phyloP scores from a whole-genome alignment of 2,888 invertebrate genomes.

The Zonitis immaculata region DNA sequence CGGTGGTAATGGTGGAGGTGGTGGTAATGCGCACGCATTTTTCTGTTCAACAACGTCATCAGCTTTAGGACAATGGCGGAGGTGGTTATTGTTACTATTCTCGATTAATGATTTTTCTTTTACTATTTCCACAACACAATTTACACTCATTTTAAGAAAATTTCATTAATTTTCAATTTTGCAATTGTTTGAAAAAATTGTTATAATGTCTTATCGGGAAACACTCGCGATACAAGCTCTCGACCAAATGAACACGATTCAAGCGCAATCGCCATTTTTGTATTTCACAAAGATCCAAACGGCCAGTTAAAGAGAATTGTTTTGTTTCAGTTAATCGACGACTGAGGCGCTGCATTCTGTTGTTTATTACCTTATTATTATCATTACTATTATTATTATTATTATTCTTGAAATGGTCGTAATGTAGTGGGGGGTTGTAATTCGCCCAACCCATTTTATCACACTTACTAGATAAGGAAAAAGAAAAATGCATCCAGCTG shows the following conservation, averaged over 20 bases:
- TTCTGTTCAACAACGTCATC: conserved; percentile 57
- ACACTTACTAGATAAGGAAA: conserved; percentile 9
- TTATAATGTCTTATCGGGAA: conserved; percentile 35
- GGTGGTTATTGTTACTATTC: conserved; percentile 31
- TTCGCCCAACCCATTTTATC: conserved; percentile 11
- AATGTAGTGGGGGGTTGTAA: conserved; percentile 5
- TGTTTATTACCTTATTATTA: conserved; percentile 5
- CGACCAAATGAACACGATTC: conserved; percentile 42
- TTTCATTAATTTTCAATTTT: conserved; percentile 14
- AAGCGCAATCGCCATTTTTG: conserved; percentile 48
- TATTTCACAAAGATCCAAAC: not conserved
- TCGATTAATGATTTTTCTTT: conserved; percentile 7
- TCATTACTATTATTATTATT: not conserved
- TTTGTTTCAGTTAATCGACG: not conserved
- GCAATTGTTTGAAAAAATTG: conserved; percentile 22
- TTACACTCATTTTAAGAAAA: conserved; percentile 37
- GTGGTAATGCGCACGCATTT: conserved; percentile 47
- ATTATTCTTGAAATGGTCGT: not conserved
- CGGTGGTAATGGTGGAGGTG: conserved; percentile 48
- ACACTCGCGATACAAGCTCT: conserved; percentile 33
- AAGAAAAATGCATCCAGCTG: conserved; percentile 13
- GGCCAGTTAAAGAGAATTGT: not conserved
- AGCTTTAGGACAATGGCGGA: conserved; percentile 35
- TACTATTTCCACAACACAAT: conserved; percentile 29
- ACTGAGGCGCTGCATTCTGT: conserved; percentile 11